Conservation (phyloP, 2,113 vertebrate species). For the Oceanites oceanicus region DNA sequence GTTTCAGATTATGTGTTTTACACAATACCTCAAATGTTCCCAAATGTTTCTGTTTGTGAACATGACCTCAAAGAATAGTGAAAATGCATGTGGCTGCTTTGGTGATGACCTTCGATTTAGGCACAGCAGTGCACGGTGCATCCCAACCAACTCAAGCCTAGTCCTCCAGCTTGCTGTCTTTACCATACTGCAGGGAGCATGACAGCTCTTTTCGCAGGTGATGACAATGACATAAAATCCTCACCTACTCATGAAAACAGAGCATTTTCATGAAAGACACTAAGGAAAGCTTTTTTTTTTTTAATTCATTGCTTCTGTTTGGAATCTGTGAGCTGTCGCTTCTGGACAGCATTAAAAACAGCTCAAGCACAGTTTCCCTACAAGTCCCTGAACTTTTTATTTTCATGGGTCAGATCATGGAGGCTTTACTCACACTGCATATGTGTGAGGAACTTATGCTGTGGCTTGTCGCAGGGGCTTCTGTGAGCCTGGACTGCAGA, state of each 20-base stretch:
- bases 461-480: not conserved
- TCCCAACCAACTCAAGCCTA: not conserved
- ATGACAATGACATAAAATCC: not conserved
- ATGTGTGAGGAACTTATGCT: not conserved
- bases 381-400: not conserved
- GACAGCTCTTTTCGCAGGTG: not conserved
- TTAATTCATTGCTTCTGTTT: not conserved
- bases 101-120: not conserved
- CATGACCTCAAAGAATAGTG: not conserved
- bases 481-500: not conserved
- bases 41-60: not conserved
- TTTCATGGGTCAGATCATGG: not conserved
- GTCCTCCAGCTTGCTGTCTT: not conserved
- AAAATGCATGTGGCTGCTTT: not conserved
- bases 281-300: not conserved
- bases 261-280: not conserved
- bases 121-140: not conserved
- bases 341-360: not conserved
- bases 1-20: not conserved
- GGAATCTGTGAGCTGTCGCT: not conserved
- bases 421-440: not conserved
- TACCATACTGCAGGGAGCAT: not conserved
- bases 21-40: not conserved
- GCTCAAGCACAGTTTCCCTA: not conserved
- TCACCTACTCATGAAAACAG: not conserved